phyloP scores from a whole-genome alignment of 64 coral and sea anemone species.

The Orbicella faveolata region DNA sequence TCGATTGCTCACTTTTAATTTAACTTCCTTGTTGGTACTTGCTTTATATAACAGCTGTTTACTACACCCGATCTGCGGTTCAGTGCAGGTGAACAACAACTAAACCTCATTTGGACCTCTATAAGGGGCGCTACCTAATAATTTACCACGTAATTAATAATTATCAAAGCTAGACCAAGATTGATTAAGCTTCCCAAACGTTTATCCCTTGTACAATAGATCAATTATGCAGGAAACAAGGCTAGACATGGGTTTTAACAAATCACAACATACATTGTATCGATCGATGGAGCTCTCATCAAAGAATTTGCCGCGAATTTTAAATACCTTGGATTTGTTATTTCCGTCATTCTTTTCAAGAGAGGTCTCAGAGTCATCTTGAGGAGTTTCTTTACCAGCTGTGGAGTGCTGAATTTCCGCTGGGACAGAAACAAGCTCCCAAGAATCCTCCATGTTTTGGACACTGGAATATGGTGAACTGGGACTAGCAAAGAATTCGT shows the following conservation, averaged over 20 bases:
- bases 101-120: no score
- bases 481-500: neutral
- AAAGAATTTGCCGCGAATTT: neutral
- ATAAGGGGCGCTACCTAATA: neutral
- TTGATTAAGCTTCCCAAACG: neutral
- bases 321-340: slow-evolving; percentile 19
- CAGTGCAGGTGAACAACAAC: neutral
- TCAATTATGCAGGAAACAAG: neutral
- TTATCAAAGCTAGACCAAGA: neutral
- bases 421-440: slow-evolving; percentile 74
- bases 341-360: slow-evolving; percentile 18
- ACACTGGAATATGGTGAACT: neutral
- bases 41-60: neutral
- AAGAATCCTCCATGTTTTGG: slow-evolving; percentile 88
- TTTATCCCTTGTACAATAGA: neutral
- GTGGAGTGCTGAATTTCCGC: slow-evolving; percentile 81
- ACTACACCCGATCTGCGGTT: neutral
- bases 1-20: neutral
- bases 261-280: no score
- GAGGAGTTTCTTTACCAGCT: slow-evolving; percentile 14
- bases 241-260: no score
- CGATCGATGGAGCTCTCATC: neutral
- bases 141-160: neutral
- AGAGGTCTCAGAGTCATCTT: neutral
- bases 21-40: neutral